Evolutionary conservation across 1,140 invertebrate species (phyloP), one percentile per base, ranked within the genome.

Genomic region (Anastrepha obliqua): DNA sequence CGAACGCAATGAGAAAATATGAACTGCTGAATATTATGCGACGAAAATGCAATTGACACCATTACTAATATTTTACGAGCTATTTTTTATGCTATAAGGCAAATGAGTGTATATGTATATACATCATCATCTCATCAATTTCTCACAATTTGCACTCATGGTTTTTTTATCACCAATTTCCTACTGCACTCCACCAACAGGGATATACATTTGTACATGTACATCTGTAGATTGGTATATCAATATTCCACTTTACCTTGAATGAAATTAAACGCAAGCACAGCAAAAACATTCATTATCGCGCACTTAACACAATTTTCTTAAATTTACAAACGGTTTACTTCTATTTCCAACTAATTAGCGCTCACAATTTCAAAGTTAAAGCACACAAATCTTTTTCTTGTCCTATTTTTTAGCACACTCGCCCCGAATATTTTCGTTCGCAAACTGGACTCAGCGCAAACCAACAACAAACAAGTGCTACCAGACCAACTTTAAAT

Each of bases 221-320:
- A 11, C 29, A 70, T 65, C 55, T 64, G 42, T 55, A 39, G 65
- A 67, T 58, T 85, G 85, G 85, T 85, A 67, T 88, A 70, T n/a
- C 4, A 67, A 42, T 65, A 29, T 65, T 87, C 67, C 67, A 70
- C 86, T 87, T 87, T 88, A 70, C 87, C 87, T 64, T 88, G 85
- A 87, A 87, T 87, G 86, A 88, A 88, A 87, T 87, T 88, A 20
- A 88, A 62, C 55, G 70, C 86, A 86, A 88, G n/a, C 78, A 87
- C 86, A 9, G 58, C 60, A 62, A 88, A 86, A 64, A 87, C 81
- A 86, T 87, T 78, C 88, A 88, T 88, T 86, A 47, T 55, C 44
- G 67, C 65, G 20, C 87, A 88, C 87, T 60, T 88, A 86, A 59
- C 39, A 60, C 86, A 39, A 74, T 47, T 78, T 70, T n/a, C 60